phyloP scores from a whole-genome alignment of 2,797 vertebrate species.

The Pangasius sanitwongsei region DNA sequence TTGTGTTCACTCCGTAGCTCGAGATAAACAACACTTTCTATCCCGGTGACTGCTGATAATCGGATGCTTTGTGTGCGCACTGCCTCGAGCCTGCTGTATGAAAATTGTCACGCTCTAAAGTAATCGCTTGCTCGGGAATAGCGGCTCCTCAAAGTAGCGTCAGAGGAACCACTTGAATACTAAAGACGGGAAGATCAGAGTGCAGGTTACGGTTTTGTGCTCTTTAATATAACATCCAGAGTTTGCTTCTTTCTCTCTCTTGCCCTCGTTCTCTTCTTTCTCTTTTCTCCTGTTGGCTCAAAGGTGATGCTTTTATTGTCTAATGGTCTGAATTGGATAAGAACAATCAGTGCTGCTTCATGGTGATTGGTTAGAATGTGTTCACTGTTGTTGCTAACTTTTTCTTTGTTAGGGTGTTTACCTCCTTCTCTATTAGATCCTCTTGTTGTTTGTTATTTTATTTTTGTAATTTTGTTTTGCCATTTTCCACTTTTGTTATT shows the following conservation, averaged over 20 bases:
- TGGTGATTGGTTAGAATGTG: neutral
- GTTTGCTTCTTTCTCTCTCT: neutral
- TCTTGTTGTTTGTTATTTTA: too few species aligned
- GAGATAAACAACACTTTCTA: slow-evolving; percentile 16
- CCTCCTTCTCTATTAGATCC: too few species aligned
- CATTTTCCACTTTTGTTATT: too few species aligned
- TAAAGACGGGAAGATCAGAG: neutral
- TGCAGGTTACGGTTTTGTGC: neutral
- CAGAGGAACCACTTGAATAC: neutral
- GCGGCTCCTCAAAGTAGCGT: neutral
- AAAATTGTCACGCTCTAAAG: neutral
- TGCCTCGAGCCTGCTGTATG: slow-evolving; percentile 9
- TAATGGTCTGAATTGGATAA: neutral
- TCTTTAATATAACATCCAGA: neutral
- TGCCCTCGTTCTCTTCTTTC: neutral
- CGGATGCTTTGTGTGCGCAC: neutral
- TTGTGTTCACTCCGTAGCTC: neutral
- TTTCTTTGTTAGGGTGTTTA: neutral
- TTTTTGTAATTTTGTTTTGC: too few species aligned
- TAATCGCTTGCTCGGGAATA: slow-evolving; percentile 21
- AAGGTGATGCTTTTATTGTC: neutral
- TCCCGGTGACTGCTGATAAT: neutral
- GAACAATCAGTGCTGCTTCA: neutral
- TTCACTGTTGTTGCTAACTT: neutral
- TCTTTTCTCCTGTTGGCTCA: neutral